Conservation (phyloP, 23 tunicate species). For the Trididemnum clinides region DNA sequence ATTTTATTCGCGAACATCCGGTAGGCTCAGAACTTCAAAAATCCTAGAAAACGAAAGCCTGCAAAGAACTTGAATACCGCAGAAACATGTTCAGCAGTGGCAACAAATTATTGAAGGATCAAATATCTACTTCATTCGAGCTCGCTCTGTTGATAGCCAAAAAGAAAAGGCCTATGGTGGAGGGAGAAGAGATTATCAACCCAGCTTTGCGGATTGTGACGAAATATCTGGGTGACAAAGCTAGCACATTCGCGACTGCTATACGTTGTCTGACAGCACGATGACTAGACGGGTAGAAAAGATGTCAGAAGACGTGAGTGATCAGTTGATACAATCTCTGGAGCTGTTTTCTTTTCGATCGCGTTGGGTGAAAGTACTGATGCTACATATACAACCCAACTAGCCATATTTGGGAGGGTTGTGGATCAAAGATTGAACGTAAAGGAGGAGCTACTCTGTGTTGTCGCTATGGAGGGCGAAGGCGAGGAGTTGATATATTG, state of each 20-base stretch:
- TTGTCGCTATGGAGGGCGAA: background rate
- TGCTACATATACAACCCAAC: constrained; percentile 27
- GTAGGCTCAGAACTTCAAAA: background rate
- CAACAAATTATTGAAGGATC: background rate
- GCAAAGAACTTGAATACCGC: background rate
- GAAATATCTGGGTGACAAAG: background rate
- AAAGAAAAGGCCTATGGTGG: background rate
- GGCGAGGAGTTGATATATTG: background rate
- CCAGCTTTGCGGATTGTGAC: background rate
- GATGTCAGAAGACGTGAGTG: constrained; percentile 4
- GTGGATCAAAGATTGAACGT: background rate
- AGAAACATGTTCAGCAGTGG: background rate
- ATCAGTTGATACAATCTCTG: background rate
- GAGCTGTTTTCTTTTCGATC: background rate
- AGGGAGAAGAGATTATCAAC: background rate
- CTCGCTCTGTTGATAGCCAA: background rate
- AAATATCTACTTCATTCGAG: background rate
- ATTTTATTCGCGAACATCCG: background rate
- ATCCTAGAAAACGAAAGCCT: background rate
- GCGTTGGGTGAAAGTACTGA: constrained; percentile 15
- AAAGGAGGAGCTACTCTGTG: background rate
- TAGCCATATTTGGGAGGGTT: constrained; percentile 24
- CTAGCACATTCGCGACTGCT: background rate
- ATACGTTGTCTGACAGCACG: background rate
- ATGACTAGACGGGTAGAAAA: background rate